Evolutionary conservation across 2,113 vertebrate genomes (phyloP).

Genomic region (Ammodramus savannarum): DNA sequence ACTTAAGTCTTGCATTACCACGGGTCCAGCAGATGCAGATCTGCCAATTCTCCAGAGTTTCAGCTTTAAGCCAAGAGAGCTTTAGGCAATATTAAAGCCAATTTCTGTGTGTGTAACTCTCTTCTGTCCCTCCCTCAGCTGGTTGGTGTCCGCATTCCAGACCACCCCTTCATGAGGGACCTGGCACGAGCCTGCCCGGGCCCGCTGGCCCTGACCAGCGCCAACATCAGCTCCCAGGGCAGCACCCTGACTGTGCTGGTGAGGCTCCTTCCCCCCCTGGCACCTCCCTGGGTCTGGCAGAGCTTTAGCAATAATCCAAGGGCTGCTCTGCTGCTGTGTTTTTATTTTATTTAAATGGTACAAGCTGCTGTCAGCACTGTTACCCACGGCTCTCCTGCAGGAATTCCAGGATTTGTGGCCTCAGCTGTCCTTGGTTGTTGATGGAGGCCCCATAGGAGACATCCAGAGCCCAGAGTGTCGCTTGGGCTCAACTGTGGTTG

Average conservation of each 20-base stretch:
- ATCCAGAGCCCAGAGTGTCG: constrained; percentile 78
- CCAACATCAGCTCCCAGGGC: constrained; percentile 85
- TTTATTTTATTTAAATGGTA: not conserved
- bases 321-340: not conserved
- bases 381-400: constrained; percentile 50
- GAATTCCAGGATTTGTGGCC: constrained; percentile 95
- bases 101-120: fast-evolving
- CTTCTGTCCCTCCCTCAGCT: constrained; percentile 69
- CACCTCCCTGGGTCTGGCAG: fast-evolving
- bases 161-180: constrained; percentile 83
- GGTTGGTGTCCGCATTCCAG: constrained; percentile 90
- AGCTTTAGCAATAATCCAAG: not conserved
- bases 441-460: constrained; percentile 86
- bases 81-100: fast-evolving
- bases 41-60: fast-evolving
- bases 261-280: not conserved
- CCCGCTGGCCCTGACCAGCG: constrained; percentile 91
- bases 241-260: constrained; percentile 86
- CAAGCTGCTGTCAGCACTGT: not conserved
- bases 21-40: too few relatives aligned
- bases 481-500: constrained; percentile 91
- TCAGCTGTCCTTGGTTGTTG: constrained; percentile 84
- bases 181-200: constrained; percentile 83
- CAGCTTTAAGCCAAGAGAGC: not conserved
- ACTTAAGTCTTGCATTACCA: fast-evolving